Evolutionary conservation across 2,888 invertebrate genomes (phyloP).

Genomic region (Hyppa rectilinea): DNA sequence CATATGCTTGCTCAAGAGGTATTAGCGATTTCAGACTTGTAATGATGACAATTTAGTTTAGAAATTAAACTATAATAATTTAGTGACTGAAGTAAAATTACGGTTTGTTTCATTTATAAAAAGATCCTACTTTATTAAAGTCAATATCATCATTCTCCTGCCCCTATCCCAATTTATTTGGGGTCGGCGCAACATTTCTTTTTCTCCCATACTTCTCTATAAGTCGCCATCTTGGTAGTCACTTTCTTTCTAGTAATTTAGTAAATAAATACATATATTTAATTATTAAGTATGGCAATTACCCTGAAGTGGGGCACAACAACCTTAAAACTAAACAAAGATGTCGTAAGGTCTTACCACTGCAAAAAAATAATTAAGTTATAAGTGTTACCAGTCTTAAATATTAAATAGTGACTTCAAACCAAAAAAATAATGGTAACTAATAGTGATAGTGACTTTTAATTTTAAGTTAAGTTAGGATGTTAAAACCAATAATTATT

Average conservation of each 20-base stretch:
- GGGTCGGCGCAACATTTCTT: too few relatives aligned
- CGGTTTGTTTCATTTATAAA: not conserved
- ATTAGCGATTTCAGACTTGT: too few relatives aligned
- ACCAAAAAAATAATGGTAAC: slow-evolving; percentile 62
- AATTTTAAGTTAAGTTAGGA: slow-evolving; percentile 34
- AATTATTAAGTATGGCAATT: not conserved
- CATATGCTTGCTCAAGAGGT: too few relatives aligned
- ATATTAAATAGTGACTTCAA: slow-evolving; percentile 65
- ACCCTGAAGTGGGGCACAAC: not conserved
- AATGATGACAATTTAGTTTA: too few relatives aligned
- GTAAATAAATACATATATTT: not conserved
- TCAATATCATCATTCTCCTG: too few relatives aligned
- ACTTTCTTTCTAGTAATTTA: too few relatives aligned
- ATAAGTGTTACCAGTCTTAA: slow-evolving; percentile 72
- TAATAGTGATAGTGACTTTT: slow-evolving; percentile 46
- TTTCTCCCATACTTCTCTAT: too few relatives aligned
- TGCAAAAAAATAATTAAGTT: slow-evolving; percentile 52
- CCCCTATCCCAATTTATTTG: too few relatives aligned
- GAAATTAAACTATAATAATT: not conserved
- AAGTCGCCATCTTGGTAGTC: too few relatives aligned
- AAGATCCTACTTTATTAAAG: not conserved
- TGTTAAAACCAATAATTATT: slow-evolving; percentile 49
- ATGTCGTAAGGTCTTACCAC: slow-evolving; percentile 41
- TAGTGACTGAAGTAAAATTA: not conserved
- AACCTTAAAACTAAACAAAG: not conserved